phyloP scores from a whole-genome alignment of 2,797 vertebrate genomes.

The Manis pentadactyla region DNA sequence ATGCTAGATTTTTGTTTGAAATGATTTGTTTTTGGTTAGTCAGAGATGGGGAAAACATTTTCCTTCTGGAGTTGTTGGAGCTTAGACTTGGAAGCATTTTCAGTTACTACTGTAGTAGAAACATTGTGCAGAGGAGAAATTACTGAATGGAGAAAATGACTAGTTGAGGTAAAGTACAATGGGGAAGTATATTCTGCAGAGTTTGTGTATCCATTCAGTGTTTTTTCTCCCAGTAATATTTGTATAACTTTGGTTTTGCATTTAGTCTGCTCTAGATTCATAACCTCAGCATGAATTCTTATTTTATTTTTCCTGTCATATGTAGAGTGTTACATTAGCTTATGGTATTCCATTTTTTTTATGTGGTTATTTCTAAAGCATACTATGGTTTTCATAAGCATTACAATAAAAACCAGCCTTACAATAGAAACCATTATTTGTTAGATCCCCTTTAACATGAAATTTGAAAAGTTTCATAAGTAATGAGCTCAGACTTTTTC shows the following conservation, averaged over 20 bases:
- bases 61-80: constrained; percentile 45
- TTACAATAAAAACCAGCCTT: constrained; percentile 19
- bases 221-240: background rate
- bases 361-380: constrained; percentile 44
- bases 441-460: constrained; percentile 44
- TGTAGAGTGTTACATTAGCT: background rate
- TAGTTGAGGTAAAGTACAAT: constrained; percentile 7
- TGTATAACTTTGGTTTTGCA: background rate
- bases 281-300: constrained; percentile 5
- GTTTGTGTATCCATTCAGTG: background rate
- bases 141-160: background rate
- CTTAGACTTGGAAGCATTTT: constrained; percentile 70
- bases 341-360: constrained; percentile 49
- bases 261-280: constrained; percentile 18
- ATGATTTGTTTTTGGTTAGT: constrained; percentile 60
- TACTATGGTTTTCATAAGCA: background rate
- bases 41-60: background rate
- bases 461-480: constrained; percentile 39
- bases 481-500: background rate
- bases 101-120: constrained; percentile 46
- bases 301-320: constrained; percentile 2
- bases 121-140: constrained; percentile 1
- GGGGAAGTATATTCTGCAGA: background rate
- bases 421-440: background rate
- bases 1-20: constrained; percentile 54